Evolutionary conservation across 1,140 invertebrate genomes (phyloP).

Genomic region (Ridgeia piscesae): DNA sequence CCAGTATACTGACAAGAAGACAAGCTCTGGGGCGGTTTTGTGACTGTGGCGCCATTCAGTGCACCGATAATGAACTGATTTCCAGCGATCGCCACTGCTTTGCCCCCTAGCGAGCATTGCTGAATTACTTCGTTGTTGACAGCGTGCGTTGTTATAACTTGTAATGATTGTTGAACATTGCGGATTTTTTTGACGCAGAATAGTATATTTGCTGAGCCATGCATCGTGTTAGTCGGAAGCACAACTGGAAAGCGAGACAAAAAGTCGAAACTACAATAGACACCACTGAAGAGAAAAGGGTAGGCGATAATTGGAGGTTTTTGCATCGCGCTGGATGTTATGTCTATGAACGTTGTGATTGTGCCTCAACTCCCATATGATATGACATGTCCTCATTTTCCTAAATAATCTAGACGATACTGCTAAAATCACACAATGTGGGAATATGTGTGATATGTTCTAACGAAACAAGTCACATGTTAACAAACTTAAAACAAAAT

Average conservation of each 20-base stretch:
- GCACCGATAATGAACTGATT: neutral
- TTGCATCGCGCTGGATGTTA: too few relatives aligned
- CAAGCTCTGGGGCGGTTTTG: too few relatives aligned
- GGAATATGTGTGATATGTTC: too few relatives aligned
- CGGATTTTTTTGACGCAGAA: neutral
- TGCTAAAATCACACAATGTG: too few relatives aligned
- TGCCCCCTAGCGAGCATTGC: neutral
- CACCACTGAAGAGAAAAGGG: conserved; percentile 69
- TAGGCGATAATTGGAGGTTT: conserved; percentile 49
- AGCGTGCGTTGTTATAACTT: neutral
- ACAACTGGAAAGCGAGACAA: conserved; percentile 76
- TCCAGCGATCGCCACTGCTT: neutral
- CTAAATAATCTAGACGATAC: too few relatives aligned
- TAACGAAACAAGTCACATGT: too few relatives aligned
- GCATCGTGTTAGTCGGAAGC: conserved; percentile 20
- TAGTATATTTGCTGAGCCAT: neutral
- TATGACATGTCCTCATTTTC: too few relatives aligned
- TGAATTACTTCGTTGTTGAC: neutral
- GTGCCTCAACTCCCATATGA: too few relatives aligned
- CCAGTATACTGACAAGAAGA: too few relatives aligned
- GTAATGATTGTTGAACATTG: neutral
- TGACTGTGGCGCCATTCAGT: neutral
- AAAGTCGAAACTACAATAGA: conserved; percentile 71
- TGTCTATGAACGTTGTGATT: too few relatives aligned
- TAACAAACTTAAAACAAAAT: too few relatives aligned